Evolutionary conservation across 2,888 invertebrate species (phyloP), one percentile per base, ranked within the genome.

Genomic region (Cryptops parisi): DNA sequence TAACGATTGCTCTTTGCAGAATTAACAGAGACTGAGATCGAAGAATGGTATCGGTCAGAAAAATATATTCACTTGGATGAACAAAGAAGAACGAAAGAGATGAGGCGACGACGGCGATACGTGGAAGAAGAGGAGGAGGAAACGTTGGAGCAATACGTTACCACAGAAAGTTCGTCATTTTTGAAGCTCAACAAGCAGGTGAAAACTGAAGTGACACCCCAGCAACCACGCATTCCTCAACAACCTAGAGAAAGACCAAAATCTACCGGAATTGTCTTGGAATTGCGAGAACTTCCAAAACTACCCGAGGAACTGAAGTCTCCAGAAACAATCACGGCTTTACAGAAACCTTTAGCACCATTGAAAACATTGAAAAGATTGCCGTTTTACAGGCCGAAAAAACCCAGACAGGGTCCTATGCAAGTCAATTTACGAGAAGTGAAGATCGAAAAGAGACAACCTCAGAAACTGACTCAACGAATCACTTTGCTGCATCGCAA

Each of bases 1-100:
- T n/a, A n/a, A n/a, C n/a, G n/a, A n/a, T 41, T 49, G 6, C 25
- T 51, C n/a, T 3, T 45, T 27, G 15, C n/a, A 52, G 52, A 52
- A 52, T n/a, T 52, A 17, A 52, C 52, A 17, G 52, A 52, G 21
- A 45, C 27, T 15, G 50, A 50, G 25, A 50, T 39, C 19, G 41
- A 41, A n/a, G 41, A 43, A 24, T 19, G 40, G 6, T 45, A 52
- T 21, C 44, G 45, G 6, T 27, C 52, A 2, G 52, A 52, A 27
- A 45, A 26, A 44, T 24, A 52, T 26, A 17, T 52, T 5, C 45
- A 26, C 5, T 22, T 50, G 6, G 41, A 50, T 17, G 24, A 41
- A 50, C 23, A 50, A 41, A 21, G 27, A 3, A 38, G 23, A 38
- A 26, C 27, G 6, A 27, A 48, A 21, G 38, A 21, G 9, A 48